Base-by-base conservation (phyloP, 1,140 invertebrate genomes). In the Monomorium pharaonis region DNA sequence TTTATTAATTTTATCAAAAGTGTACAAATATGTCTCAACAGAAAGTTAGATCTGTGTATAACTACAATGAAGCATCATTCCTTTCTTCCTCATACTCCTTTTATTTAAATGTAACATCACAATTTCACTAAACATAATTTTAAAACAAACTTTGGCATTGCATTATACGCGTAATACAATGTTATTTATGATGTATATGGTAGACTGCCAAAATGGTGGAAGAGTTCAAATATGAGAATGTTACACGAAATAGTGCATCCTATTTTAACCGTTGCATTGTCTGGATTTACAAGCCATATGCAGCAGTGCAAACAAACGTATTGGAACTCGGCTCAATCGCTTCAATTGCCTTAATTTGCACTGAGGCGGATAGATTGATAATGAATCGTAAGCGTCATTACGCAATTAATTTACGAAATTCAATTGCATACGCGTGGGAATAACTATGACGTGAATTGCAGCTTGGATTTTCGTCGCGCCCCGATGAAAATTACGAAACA, bases 301-400 rank as follows among this genome's bases (percentile, higher is more conserved):
- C 54, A 44, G 49, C 30, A 83, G 27, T 69, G 51, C 24, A 42
- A 77, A 67, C 76, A 83, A 83, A 76, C 44, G 44, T 37, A 69
- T 33, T 49, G 77, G 51, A 42, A 24, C 33, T 27, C 33, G 14
- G 24, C 12, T 84, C 60, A 89, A 92, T 91, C 86, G 83, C 80
- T 89, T 72, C 91, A 91, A 93, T 93, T 93, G 87, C 88, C 89
- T 91, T 93, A 89, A 93, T 93, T 93, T 90, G 88, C 80, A 85
- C 87, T 60, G 74, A 74, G 80, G 76, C 83, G 63, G 76, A 87
- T 86, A 77, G 88, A 91, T 92, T 85, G 88, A 86, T 91, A 88
- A 90, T 92, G 88, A 93, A 93, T 94, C 88, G 88, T 75, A 86
- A 80, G 83, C 76, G 62, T 90, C 89, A 91, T 91, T 92, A 87